Conservation (phyloP, 2,888 invertebrate species). For the Theodoxus fluviatilis region DNA sequence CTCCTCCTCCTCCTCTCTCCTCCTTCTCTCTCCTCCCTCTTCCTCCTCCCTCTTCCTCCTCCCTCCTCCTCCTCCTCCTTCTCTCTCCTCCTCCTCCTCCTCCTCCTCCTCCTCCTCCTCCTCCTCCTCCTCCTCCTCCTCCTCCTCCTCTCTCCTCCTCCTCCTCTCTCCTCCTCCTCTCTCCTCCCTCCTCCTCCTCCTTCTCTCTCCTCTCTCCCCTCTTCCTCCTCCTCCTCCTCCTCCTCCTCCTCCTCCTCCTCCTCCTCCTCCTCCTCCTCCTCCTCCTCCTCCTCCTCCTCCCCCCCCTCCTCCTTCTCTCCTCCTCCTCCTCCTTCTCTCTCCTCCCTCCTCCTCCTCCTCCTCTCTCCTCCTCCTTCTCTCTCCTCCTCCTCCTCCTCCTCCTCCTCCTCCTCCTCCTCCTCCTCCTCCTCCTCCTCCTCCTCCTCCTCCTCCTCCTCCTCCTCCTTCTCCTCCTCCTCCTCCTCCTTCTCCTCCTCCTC, state of each 20-base stretch:
- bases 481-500: background rate
- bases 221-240: background rate
- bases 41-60: background rate
- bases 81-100: background rate
- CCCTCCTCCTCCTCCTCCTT: background rate
- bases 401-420: background rate
- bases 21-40: conserved; percentile 9
- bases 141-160: background rate
- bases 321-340: conserved; percentile 15
- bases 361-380: background rate
- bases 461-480: background rate
- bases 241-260: background rate
- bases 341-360: conserved; percentile 8
- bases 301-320: background rate
- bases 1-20: conserved; percentile 14
- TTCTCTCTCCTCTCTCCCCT: background rate
- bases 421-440: background rate
- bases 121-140: background rate
- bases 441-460: too few species aligned
- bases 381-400: background rate
- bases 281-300: background rate
- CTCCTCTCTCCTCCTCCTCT: background rate
- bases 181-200: background rate
- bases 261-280: background rate
- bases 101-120: background rate